Base-by-base conservation (phyloP, 2,888 invertebrate species). In the Andrena dorsata region DNA sequence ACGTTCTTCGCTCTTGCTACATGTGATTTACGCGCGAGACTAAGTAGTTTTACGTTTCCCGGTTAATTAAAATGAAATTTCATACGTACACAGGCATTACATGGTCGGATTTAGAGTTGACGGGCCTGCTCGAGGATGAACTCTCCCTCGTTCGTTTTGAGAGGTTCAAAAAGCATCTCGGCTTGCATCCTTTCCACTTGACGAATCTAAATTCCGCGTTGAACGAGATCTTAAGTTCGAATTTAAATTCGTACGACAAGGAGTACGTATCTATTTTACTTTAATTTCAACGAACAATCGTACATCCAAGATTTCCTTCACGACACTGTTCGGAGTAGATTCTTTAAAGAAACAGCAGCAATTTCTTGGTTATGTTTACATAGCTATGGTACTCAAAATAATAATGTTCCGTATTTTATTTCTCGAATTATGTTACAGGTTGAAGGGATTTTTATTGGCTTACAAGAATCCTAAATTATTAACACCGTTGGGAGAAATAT, bases 371-470 rank as follows among this genome's bases (percentile, higher is more conserved):
- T 76, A 78, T 73, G 47, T 80, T 65, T 61, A 68, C 4, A 68
- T 65, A 30, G 26, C 16, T 28, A 8, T n/a, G 7, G 58, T 47
- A 20, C 0, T 10, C 16, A 13, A 32, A 13, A 56, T 71, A 56
- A 13, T 8, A 41, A 4, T 58, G 26, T 64, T 26, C 4, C 16
- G 64, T 71, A 26, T 26, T 26, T 0, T 26, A n/a, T 0, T 35
- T 68, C 66, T 65, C 51, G 41, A 41, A 68, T 23, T 53, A 20
- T 71, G 13, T 89, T 84, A 63, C 93, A 97, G 97, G 74, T 95
- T 96, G 68, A 94, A 95, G 90, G 97, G 97, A 30, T 96, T 97
- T 83, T 92, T 97, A 2, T 92, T 97, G 78, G 96, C 96, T 72
- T 97, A 96, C 90, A 95, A 96, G 91, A 96, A 96, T 90, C 94